Evolutionary conservation across 2,113 vertebrate genomes (phyloP).

Genomic region (Upupa epops): DNA sequence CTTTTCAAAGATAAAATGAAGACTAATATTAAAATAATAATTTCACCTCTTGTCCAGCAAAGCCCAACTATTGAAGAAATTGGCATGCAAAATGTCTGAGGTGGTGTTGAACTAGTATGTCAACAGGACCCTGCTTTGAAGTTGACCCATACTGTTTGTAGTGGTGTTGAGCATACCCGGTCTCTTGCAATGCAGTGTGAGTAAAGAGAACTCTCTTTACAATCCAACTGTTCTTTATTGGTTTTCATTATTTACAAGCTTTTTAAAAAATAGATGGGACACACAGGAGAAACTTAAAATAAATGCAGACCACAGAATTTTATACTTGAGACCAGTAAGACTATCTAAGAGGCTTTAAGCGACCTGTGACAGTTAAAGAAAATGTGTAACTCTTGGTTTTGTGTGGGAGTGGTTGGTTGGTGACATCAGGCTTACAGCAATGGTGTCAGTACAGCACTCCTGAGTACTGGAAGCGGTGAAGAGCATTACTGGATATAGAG

Average conservation of each 20-base stretch:
- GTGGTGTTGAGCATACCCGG: slow-evolving; percentile 42
- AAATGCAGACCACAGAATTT: not conserved
- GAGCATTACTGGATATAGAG: not conserved
- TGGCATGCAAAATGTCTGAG: slow-evolving; percentile 64
- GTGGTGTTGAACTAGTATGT: slow-evolving; percentile 65
- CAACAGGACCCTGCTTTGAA: slow-evolving; percentile 75
- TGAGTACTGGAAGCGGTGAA: not conserved
- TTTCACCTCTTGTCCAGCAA: slow-evolving; percentile 65
- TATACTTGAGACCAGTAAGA: not conserved
- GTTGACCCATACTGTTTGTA: slow-evolving; percentile 68
- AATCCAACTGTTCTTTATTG: not conserved
- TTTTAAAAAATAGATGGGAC: not conserved
- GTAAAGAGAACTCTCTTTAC: not conserved
- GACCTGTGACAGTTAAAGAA: not conserved
- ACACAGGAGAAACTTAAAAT: not conserved
- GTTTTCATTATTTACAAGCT: not conserved
- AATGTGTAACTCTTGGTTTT: not conserved
- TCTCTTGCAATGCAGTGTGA: not conserved
- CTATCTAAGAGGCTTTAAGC: not conserved
- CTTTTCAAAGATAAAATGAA: slow-evolving; percentile 76
- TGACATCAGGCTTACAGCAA: not conserved
- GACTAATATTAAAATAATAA: slow-evolving; percentile 73
- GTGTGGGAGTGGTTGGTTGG: not conserved
- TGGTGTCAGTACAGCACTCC: not conserved
- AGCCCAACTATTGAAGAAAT: slow-evolving; percentile 64